Evolutionary conservation across 2,888 invertebrate species (phyloP).

Genomic region (Phyto melanocephala): DNA sequence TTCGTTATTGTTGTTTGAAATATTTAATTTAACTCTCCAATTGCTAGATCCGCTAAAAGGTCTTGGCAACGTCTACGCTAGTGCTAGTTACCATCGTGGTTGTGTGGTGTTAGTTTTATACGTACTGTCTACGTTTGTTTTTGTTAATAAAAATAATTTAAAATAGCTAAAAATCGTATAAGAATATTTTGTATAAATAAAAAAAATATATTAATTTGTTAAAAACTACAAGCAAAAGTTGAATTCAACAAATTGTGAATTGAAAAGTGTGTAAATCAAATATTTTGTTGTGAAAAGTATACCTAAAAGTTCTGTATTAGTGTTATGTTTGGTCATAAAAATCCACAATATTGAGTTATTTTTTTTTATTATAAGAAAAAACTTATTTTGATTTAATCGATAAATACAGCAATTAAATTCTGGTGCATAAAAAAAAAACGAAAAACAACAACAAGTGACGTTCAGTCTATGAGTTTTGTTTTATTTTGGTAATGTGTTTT

Average conservation of each 20-base stretch:
- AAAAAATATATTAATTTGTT: background rate
- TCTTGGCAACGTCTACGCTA: constrained; percentile 66
- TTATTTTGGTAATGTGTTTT: background rate
- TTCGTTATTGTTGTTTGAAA: constrained; percentile 5
- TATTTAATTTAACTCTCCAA: constrained; percentile 20
- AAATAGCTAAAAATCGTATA: constrained; percentile 49
- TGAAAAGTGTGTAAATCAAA: constrained; percentile 10
- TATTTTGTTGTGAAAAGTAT: no score
- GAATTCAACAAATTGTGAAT: background rate
- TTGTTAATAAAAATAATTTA: constrained; percentile 45
- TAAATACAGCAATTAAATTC: constrained; percentile 51
- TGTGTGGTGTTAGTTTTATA: constrained; percentile 71
- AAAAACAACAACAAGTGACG: background rate
- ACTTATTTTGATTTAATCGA: constrained; percentile 54
- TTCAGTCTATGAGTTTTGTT: background rate
- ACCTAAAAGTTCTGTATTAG: no score
- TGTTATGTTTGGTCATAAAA: background rate
- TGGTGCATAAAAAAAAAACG: constrained; percentile 6
- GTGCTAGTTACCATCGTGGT: constrained; percentile 73
- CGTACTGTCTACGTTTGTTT: constrained; percentile 2
- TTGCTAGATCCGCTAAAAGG: constrained; percentile 57
- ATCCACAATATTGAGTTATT: background rate
- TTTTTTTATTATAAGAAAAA: background rate
- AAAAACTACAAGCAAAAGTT: background rate
- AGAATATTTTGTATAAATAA: constrained; percentile 31